Evolutionary conservation across 2,113 vertebrate species (phyloP), one percentile per base, ranked within the genome.

Genomic region (Melierax canorus): DNA sequence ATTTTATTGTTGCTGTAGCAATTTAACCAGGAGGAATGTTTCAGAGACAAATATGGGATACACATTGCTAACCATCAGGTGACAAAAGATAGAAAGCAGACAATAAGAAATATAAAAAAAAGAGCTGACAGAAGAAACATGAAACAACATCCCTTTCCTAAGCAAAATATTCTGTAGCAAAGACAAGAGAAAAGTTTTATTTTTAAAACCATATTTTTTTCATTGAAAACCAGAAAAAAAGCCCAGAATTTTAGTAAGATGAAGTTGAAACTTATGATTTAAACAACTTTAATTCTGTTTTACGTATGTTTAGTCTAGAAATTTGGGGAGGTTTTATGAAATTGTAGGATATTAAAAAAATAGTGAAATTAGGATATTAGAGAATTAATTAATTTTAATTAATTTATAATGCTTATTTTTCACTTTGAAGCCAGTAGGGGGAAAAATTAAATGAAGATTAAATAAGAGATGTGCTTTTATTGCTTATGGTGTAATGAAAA

Each of bases 321-420:
- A 79, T 86, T 45, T 88, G 22, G n/a, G 11, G 51, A 73, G 21
- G 24, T 79, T 88, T 79, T 46, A 66, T 13, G 39, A 87, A 77
- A 75, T 26, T 62, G 8, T 46, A 84, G 15, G 21, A 38, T 71
- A 67, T 59, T 77, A 1, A 13, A 64, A 93, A 92, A 94, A 64
- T 12, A 62, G 32, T 48, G 14, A 83, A 88, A 92, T 62, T 73
- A 80, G 4, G 11, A 50, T 95, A 79, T 45, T 86, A 72, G 39
- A 50, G 6, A 77, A 63, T 41, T 86, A 68, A 83, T 86, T 72
- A 53, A 64, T 86, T 92, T 86, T 77, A 86, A 88, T 91, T 91
- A 72, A 73, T 79, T 90, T 90, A 80, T 79, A 86, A 50, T 69
- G 45, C 34, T 66, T 93, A 79, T 93, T 96, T 94, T 92, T 80